Evolutionary conservation across 2,888 invertebrate species (phyloP).

Genomic region (Drosophila tanythrix): DNA sequence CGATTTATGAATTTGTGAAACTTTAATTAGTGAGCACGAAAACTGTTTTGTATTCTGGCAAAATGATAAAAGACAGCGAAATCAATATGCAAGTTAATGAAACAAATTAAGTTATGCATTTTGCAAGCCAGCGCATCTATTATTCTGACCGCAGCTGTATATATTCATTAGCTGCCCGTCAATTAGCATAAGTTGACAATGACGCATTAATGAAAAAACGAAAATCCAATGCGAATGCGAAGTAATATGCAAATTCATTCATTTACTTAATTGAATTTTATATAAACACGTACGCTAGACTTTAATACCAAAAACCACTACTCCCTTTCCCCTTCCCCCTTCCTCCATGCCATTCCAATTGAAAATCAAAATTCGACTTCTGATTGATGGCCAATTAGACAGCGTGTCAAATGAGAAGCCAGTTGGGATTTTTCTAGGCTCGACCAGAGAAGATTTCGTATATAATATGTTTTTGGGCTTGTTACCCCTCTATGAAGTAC

Average conservation of each 20-base stretch:
- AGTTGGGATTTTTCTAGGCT: constrained; percentile 13
- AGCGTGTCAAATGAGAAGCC: neutral
- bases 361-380: neutral
- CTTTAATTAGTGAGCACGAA: neutral
- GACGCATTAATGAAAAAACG: neutral
- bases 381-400: neutral
- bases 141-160: neutral
- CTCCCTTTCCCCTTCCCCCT: no score
- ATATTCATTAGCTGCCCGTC: constrained; percentile 3
- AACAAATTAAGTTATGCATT: neutral
- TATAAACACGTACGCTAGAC: neutral
- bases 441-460: no score
- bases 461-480: neutral
- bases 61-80: neutral
- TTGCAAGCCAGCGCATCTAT: neutral
- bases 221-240: neutral
- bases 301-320: constrained; percentile 10
- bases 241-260: constrained; percentile 23
- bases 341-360: neutral
- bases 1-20: neutral
- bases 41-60: neutral
- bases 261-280: constrained; percentile 23
- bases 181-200: constrained; percentile 23
- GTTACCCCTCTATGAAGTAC: no score
- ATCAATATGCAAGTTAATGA: neutral